Base-by-base conservation (phyloP, 2,113 vertebrate genomes). In the Erpornis zantholeuca region DNA sequence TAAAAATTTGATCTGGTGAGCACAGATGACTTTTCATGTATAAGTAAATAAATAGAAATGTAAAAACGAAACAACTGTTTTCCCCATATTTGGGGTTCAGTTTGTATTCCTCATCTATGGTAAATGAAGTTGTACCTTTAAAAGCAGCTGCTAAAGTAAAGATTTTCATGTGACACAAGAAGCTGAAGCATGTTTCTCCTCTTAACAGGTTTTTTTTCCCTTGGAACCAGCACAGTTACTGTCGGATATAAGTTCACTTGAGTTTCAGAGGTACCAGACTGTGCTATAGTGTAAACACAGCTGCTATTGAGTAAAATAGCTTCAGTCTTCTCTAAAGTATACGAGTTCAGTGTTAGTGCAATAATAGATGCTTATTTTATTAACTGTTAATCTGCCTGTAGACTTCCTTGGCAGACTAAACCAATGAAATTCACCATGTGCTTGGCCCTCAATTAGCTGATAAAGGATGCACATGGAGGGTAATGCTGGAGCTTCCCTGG, bases 211-310 rank as follows among this genome's bases (percentile, higher is more conserved):
- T 71, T 90, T 71, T 40, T 82, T 80, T 5, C 42, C 64, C 56
- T 78, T 93, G 76, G 64, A 94, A 75, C 64, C 72, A 86, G 68
- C 44, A 11, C 44, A 73, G 84, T 94, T 82, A n/a, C 87, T 84
- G 60, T 95, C 1, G 0, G 86, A 80, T 96, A 11, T 16, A 88
- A 93, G 95, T 93, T 96, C 89, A 90, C 38, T 84, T 82, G 88
- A 84, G 82, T 86, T 96, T 94, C 33, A 2, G 92, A 92, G 95
- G 82, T 96, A 95, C 86, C 93, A 97, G 93, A 92, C 94, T 97
- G 84, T 94, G 87, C 93, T 96, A 61, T 69, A 94, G 88, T 96
- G 90, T 95, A 96, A 96, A 96, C 89, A 95, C 94, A 96, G 91
- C 89, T 96, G 94, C 84, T 95, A 0, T 82, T 1, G 57, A 91